Percentiles rank a stretch among this genome's conserved stretches.
phyloP scores from a whole-genome alignment of 2,888 invertebrate species.

The Lathronympha strigana region DNA sequence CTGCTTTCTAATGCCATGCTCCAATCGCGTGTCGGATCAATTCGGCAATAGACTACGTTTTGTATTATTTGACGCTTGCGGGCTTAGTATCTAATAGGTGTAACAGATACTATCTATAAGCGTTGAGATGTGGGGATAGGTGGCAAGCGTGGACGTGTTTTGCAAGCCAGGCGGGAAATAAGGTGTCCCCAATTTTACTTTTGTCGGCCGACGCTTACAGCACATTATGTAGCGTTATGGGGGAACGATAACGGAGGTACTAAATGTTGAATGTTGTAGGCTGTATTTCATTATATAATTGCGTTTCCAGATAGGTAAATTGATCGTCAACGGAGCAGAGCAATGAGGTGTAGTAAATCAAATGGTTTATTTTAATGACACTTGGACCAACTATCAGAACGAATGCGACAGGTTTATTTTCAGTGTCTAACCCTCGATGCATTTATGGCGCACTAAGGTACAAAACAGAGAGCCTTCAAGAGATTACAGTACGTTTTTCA shows the following conservation, averaged over 20 bases:
- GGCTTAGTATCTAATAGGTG: conserved; percentile 63
- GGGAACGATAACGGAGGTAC: conserved; percentile 55
- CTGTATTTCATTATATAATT: not conserved
- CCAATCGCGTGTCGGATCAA: conserved; percentile 33
- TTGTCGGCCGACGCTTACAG: conserved; percentile 78
- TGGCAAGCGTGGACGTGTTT: conserved; percentile 83
- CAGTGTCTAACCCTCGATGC: no score
- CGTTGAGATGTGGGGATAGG: conserved; percentile 83
- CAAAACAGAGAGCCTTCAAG: no score
- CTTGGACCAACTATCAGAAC: no score
- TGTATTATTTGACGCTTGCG: conserved; percentile 36
- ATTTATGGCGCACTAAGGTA: no score
- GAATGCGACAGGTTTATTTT: no score
- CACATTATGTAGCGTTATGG: conserved; percentile 75
- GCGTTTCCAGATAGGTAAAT: no score
- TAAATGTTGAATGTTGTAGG: conserved; percentile 17
- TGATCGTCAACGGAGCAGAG: no score
- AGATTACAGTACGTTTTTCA: no score
- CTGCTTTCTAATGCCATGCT: conserved; percentile 43
- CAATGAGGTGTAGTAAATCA: no score
- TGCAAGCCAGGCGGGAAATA: conserved; percentile 82
- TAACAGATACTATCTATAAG: conserved; percentile 82
- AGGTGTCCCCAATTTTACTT: conserved; percentile 80
- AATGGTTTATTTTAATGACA: no score
- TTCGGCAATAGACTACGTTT: conserved; percentile 56